These are phyloP conservation scores for Austrolebias charrua DNA, from an alignment of 2,797 vertebrate species.

Conservation along the genomic window DNA sequence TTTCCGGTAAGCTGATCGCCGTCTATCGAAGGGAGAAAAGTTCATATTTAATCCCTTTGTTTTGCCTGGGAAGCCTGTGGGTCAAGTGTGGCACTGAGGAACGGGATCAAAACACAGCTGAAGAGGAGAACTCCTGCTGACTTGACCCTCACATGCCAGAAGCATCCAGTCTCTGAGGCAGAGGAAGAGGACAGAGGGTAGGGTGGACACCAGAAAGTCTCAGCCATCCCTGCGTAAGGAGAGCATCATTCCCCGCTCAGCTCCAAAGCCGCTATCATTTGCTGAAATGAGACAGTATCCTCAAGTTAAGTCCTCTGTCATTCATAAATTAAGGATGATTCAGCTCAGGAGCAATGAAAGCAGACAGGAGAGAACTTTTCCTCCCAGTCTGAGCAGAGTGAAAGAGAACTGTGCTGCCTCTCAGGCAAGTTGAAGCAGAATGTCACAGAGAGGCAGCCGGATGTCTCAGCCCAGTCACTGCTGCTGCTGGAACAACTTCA, in stretches of 20 bases:
- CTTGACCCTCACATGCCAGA: conserved; percentile 52
- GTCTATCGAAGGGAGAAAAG: conserved; percentile 54
- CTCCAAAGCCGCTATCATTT: conserved; percentile 11
- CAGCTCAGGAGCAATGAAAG: conserved; percentile 20
- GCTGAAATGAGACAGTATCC: conserved; percentile 54
- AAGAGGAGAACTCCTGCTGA: conserved; percentile 56
- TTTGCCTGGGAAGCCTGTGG: conserved; percentile 58
- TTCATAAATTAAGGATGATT: conserved; percentile 22
- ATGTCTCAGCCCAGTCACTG: conserved; percentile 46
- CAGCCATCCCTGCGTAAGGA: conserved; percentile 43
- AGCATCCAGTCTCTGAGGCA: conserved; percentile 34
- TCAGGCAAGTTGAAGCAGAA: conserved; percentile 57
- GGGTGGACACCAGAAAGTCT: conserved; percentile 30
- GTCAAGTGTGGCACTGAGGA: conserved; percentile 60
- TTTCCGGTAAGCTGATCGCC: conserved; percentile 15
- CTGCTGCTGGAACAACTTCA: conserved; percentile 48
- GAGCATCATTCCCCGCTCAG: conserved; percentile 34
- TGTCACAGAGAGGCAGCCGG: conserved; percentile 65
- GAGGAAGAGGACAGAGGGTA: conserved; percentile 25
- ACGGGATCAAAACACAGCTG: conserved; percentile 58
- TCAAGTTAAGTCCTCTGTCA: conserved; percentile 49
- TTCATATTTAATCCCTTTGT: conserved; percentile 75
- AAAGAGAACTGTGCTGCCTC: conserved; percentile 33
- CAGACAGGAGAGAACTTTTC: conserved; percentile 52
- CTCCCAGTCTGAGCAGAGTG: conserved; percentile 33